Evolutionary conservation across 1,140 invertebrate genomes (phyloP).

Genomic region (Pseudomyrmex pallidus): DNA sequence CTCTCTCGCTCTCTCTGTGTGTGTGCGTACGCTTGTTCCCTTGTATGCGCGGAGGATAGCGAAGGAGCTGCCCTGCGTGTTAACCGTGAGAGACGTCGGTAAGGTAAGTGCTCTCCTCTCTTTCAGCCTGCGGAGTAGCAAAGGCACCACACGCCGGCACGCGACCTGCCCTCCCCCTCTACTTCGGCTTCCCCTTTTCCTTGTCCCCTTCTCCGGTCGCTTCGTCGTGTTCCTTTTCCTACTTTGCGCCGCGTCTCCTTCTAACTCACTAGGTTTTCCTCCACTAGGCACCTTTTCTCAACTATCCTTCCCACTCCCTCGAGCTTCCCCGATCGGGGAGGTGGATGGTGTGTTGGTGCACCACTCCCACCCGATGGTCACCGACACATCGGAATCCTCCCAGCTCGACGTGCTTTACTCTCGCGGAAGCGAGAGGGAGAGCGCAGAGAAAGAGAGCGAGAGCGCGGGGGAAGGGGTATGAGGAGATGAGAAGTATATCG

Average conservation of each 20-base stretch:
- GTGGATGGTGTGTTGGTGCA: constrained; percentile 64
- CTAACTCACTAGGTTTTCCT: constrained; percentile 62
- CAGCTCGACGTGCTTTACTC: constrained; percentile 28
- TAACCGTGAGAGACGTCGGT: constrained; percentile 81
- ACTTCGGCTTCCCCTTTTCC: neutral
- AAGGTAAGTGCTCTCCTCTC: constrained; percentile 80
- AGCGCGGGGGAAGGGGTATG: neutral
- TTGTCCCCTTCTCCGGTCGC: constrained; percentile 13
- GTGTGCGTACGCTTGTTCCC: constrained; percentile 18
- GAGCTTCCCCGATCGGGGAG: constrained; percentile 29
- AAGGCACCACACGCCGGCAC: constrained; percentile 80
- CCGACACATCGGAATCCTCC: constrained; percentile 76
- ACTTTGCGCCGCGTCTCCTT: constrained; percentile 45
- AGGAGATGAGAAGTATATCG: constrained; percentile 33
- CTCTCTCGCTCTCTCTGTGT: constrained; percentile 4
- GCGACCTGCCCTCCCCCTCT: constrained; percentile 81
- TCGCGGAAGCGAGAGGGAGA: constrained; percentile 33
- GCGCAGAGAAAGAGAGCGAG: constrained; percentile 17
- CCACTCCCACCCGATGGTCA: constrained; percentile 71
- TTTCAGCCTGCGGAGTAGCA: constrained; percentile 75
- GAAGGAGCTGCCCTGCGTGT: constrained; percentile 68
- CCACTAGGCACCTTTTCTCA: constrained; percentile 51
- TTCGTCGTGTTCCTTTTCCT: constrained; percentile 58
- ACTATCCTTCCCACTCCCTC: constrained; percentile 30
- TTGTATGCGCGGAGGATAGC: constrained; percentile 67